A percentile compares a stretch with the other conserved stretches of the same genome.
Evolutionary conservation across 2,888 invertebrate genomes (phyloP).

Genomic region (Spodoptera exigua): DNA sequence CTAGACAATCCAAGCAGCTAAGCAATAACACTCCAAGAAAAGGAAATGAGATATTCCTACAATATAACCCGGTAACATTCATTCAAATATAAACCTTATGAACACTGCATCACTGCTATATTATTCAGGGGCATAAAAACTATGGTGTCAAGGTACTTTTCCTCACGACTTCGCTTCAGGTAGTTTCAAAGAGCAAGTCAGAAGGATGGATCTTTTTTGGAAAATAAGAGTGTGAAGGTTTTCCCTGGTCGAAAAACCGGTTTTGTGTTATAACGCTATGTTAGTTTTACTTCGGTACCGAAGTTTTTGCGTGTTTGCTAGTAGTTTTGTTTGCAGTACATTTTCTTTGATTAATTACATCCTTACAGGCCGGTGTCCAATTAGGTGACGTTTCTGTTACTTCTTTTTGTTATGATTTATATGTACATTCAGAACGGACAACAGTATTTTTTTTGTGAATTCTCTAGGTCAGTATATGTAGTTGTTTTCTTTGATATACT

Average conservation of each 20-base stretch:
- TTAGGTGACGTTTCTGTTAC: slow-evolving; percentile 45
- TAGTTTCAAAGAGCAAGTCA: slow-evolving; percentile 11
- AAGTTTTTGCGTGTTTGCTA: slow-evolving; percentile 60
- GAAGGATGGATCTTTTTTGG: slow-evolving; percentile 27
- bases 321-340: slow-evolving; percentile 59
- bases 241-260: slow-evolving; percentile 38
- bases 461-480: neutral
- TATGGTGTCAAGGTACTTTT: slow-evolving; percentile 5
- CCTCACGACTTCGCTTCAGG: slow-evolving; percentile 12
- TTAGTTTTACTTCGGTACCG: slow-evolving; percentile 56
- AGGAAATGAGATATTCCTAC: no score
- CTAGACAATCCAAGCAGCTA: no score
- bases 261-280: slow-evolving; percentile 51
- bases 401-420: slow-evolving; percentile 40
- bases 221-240: slow-evolving; percentile 43
- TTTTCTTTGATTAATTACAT: slow-evolving; percentile 63
- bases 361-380: slow-evolving; percentile 50
- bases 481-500: no score
- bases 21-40: no score
- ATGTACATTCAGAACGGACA: neutral
- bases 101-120: neutral
- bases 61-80: neutral
- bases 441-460: slow-evolving; percentile 4
- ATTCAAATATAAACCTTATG: slow-evolving; percentile 3
- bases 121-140: neutral